These are phyloP conservation scores for Ericerus pela DNA, from an alignment of 1,140 invertebrate species.

Conservation along the genomic window DNA sequence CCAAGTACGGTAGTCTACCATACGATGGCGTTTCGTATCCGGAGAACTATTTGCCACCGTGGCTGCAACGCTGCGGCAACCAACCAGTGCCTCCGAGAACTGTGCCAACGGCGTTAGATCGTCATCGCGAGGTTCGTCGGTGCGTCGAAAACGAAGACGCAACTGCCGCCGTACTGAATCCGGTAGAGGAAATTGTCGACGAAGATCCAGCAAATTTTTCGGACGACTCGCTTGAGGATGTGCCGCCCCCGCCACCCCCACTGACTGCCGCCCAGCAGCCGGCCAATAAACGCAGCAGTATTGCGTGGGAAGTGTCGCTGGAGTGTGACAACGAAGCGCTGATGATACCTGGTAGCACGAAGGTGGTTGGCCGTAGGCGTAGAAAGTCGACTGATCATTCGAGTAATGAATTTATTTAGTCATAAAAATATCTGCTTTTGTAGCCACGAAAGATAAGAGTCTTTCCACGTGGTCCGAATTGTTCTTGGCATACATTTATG, in stretches of 20 bases:
- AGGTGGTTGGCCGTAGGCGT: constrained; percentile 41
- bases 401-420: constrained; percentile 27
- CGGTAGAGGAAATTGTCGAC: constrained; percentile 17
- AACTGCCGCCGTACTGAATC: constrained; percentile 15
- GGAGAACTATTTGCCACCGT: constrained; percentile 11
- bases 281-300: constrained; percentile 48
- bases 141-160: constrained; percentile 30
- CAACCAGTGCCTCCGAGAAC: constrained; percentile 34
- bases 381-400: constrained; percentile 37
- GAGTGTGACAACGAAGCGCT: constrained; percentile 40
- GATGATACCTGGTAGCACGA: constrained; percentile 53
- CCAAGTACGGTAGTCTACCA: constrained; percentile 49
- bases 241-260: constrained; percentile 36
- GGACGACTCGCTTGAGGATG: constrained; percentile 62
- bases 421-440: neutral
- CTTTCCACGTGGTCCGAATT: no score
- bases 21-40: constrained; percentile 30
- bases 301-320: constrained; percentile 67
- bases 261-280: constrained; percentile 4
- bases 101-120: constrained; percentile 48
- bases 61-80: constrained; percentile 13
- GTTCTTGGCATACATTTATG: no score
- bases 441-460: no score
- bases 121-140: constrained; percentile 58
- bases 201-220: constrained; percentile 61